A percentile compares a stretch with the other conserved stretches of the same genome.
These are phyloP conservation scores for Ibidorhyncha struthersii DNA, from an alignment of 2,113 vertebrate genomes.

Conservation along the genomic window DNA sequence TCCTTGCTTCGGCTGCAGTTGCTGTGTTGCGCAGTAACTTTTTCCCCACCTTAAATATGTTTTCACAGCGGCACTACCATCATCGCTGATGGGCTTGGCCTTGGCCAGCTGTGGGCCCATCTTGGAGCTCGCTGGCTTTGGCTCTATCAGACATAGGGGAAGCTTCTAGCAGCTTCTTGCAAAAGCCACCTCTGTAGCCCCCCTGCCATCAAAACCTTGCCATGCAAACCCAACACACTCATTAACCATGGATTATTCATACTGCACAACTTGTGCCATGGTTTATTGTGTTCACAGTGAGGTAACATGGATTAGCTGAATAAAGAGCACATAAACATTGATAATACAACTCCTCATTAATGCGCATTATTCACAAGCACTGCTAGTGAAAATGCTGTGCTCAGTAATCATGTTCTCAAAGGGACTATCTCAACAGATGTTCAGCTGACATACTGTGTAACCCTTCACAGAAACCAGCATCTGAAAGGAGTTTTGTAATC, in stretches of 20 bases:
- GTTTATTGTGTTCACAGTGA: background rate
- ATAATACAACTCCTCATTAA: background rate
- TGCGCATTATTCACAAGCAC: background rate
- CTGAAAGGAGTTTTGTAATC: background rate
- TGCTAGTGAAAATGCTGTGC: background rate
- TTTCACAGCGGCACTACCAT: background rate
- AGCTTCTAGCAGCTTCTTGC: background rate
- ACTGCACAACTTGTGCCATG: background rate
- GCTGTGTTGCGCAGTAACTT: background rate
- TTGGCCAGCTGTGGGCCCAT: background rate
- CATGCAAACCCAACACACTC: background rate
- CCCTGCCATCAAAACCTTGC: background rate
- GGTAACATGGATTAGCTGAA: background rate
- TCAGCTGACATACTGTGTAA: background rate
- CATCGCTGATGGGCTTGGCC: background rate
- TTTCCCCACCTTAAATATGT: background rate
- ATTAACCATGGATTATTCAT: background rate
- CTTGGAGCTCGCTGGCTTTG: background rate
- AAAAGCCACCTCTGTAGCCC: background rate
- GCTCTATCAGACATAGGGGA: background rate
- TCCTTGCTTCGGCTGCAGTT: background rate
- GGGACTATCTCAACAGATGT: background rate
- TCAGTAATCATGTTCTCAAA: background rate
- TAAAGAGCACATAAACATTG: background rate
- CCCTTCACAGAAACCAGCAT: background rate